phyloP scores from a whole-genome alignment of 2,888 invertebrate species.

The Pachycephus smyrnensis region DNA sequence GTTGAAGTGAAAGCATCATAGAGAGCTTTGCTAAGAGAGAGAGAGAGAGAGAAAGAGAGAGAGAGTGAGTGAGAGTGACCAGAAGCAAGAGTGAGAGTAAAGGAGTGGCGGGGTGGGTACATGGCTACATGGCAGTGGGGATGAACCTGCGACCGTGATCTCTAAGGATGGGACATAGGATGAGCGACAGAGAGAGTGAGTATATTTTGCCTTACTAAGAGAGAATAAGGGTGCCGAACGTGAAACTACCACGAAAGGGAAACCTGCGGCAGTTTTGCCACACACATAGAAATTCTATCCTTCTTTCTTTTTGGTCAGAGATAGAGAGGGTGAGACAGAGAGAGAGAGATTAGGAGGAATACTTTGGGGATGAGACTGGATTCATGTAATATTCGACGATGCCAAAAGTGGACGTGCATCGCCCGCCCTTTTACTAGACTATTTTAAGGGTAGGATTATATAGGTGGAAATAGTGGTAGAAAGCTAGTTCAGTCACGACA shows the following conservation, averaged over 20 bases:
- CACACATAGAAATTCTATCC: too few species aligned
- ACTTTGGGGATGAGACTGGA: constrained; percentile 1
- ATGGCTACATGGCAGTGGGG: constrained; percentile 42
- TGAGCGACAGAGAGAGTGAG: too few species aligned
- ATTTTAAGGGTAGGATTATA: too few species aligned
- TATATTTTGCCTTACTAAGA: too few species aligned
- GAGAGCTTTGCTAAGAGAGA: neutral
- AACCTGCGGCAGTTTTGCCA: too few species aligned
- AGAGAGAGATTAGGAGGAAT: constrained; percentile 6
- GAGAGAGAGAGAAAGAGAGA: constrained; percentile 12
- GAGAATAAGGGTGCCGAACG: neutral
- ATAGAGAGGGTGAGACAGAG: constrained; percentile 11
- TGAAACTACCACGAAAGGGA: neutral
- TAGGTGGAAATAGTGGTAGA: too few species aligned
- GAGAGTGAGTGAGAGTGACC: constrained; percentile 14
- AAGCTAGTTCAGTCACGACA: too few species aligned
- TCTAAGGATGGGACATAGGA: constrained; percentile 1
- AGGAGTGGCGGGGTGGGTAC: constrained; percentile 63
- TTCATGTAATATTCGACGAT: neutral
- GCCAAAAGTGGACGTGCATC: neutral
- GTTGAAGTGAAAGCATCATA: too few species aligned
- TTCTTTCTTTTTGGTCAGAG: neutral
- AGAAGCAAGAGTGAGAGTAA: constrained; percentile 40
- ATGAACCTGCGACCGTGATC: constrained; percentile 18
- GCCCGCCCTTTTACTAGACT: neutral